Evolutionary conservation across 1,140 invertebrate genomes (phyloP).

Genomic region (Protaetia brevitarsis): DNA sequence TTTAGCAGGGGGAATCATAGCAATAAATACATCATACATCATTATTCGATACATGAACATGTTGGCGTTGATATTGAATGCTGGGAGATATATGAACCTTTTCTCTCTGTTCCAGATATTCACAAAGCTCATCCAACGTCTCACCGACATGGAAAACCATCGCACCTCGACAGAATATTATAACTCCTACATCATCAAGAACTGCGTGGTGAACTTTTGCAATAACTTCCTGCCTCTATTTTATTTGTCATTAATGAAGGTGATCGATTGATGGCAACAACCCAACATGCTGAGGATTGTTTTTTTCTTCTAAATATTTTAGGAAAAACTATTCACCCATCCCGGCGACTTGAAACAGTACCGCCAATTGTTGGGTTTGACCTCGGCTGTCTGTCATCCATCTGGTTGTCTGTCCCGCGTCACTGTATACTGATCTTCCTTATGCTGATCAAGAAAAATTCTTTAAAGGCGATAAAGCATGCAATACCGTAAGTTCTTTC

Average conservation of each 20-base stretch:
- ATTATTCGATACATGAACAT: too few relatives aligned
- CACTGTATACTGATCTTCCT: constrained; percentile 33
- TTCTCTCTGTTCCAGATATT: constrained; percentile 80
- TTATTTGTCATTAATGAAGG: constrained; percentile 97
- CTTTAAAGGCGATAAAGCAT: neutral
- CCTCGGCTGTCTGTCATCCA: constrained; percentile 33
- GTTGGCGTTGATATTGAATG: too few relatives aligned
- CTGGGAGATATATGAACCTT: too few relatives aligned
- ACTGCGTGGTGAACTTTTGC: constrained; percentile 94
- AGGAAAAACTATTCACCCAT: constrained; percentile 35
- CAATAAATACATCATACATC: too few relatives aligned
- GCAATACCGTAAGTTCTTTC: neutral
- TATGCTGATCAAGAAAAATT: constrained; percentile 30
- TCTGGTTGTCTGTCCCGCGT: constrained; percentile 34
- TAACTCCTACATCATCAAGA: constrained; percentile 92
- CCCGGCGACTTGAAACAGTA: constrained; percentile 31
- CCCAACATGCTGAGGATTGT: neutral
- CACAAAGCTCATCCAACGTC: constrained; percentile 77
- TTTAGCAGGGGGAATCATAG: too few relatives aligned
- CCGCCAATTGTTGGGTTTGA: constrained; percentile 13
- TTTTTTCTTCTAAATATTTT: constrained; percentile 22
- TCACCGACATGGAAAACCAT: constrained; percentile 91
- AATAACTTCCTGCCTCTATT: constrained; percentile 98
- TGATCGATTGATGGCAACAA: constrained; percentile 10
- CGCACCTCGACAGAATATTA: constrained; percentile 95